phyloP scores from a whole-genome alignment of 2,888 invertebrate genomes.

The Macaria liturata region DNA sequence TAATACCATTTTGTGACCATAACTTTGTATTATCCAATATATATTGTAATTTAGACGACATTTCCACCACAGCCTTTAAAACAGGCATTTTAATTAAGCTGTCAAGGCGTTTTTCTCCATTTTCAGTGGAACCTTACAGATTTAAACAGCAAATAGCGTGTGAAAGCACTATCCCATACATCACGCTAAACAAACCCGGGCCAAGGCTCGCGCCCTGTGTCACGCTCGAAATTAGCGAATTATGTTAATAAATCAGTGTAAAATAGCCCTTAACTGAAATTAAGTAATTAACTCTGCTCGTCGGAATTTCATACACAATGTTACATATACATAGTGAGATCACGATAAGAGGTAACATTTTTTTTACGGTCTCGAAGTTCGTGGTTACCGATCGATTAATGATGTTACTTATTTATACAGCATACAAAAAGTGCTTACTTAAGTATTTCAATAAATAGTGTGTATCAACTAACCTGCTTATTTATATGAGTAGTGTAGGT shows the following conservation, averaged over 20 bases:
- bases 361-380: too few species aligned
- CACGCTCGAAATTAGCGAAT: constrained; percentile 63
- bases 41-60: too few species aligned
- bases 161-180: constrained; percentile 16
- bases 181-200: constrained; percentile 25
- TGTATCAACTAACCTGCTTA: too few species aligned
- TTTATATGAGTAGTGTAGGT: too few species aligned
- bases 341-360: background rate
- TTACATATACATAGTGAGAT: constrained; percentile 12
- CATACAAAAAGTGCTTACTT: too few species aligned
- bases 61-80: too few species aligned
- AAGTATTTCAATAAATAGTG: too few species aligned
- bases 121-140: background rate
- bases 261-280: constrained; percentile 66
- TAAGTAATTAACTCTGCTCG: constrained; percentile 71
- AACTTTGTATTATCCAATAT: too few species aligned
- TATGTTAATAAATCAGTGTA: constrained; percentile 68
- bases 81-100: background rate
- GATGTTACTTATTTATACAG: too few species aligned
- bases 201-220: constrained; percentile 41
- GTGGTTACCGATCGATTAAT: too few species aligned
- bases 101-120: background rate
- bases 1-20: too few species aligned
- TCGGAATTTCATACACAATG: constrained; percentile 47
- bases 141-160: constrained; percentile 13